Conservation (phyloP, 2,797 vertebrate genomes). For the Spatula clypeata region DNA sequence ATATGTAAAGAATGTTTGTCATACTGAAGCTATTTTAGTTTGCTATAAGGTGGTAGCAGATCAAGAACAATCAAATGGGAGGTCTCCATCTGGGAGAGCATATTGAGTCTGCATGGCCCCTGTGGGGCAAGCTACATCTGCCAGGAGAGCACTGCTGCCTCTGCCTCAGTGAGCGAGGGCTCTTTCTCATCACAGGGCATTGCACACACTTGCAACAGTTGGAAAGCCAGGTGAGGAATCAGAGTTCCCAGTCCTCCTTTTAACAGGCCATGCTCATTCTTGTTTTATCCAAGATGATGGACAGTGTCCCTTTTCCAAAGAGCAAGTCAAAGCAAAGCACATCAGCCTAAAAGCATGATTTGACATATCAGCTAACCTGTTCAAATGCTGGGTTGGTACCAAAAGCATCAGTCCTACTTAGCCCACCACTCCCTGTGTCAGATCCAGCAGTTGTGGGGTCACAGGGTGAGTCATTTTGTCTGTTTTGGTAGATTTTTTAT, state of each 20-base stretch:
- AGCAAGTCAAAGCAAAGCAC: neutral
- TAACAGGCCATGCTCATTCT: neutral
- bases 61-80: conserved; percentile 13
- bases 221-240: neutral
- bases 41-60: neutral
- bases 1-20: neutral
- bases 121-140: conserved; percentile 1
- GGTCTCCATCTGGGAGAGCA: neutral
- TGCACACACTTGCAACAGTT: neutral
- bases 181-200: neutral
- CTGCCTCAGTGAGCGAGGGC: neutral
- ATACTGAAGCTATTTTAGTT: neutral
- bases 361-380: neutral
- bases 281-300: neutral
- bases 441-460: neutral
- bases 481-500: neutral
- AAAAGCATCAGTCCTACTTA: neutral
- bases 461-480: neutral
- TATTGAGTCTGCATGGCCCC: neutral
- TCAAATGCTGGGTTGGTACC: neutral
- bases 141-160: neutral
- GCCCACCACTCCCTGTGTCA: neutral
- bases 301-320: neutral
- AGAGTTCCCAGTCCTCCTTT: neutral
- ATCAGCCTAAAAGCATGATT: neutral